A percentile compares a stretch with the other conserved stretches of the same genome.
These are phyloP conservation scores for Callithrix jacchus DNA, from an alignment of 2,113 vertebrate genomes.

Conservation along the genomic window DNA sequence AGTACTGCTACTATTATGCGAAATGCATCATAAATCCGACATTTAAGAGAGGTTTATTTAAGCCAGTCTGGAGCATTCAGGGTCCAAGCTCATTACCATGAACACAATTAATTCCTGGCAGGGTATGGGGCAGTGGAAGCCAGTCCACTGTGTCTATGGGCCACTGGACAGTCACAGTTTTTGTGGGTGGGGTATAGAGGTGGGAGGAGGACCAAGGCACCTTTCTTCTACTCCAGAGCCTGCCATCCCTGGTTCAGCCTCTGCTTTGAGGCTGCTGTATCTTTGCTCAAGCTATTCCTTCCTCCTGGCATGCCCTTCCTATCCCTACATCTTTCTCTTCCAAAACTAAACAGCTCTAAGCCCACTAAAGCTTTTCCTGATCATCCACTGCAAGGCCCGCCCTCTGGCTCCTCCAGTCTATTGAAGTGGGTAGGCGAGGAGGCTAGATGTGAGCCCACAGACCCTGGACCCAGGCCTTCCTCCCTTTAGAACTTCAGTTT, in stretches of 20 bases:
- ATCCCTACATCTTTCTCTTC: neutral
- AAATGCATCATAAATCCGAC: slow-evolving; percentile 61
- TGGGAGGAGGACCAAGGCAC: neutral
- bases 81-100: slow-evolving; percentile 57
- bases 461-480: neutral
- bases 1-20: slow-evolving; percentile 32
- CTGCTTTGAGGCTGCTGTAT: neutral
- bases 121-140: neutral
- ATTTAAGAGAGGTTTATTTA: slow-evolving; percentile 71
- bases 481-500: neutral
- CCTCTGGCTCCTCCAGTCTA: neutral
- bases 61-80: slow-evolving; percentile 48
- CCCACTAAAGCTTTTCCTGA: neutral
- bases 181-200: neutral
- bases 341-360: neutral
- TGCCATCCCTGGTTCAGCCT: neutral
- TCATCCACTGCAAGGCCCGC: neutral
- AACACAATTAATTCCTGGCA: slow-evolving; percentile 72
- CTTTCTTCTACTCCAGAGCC: neutral
- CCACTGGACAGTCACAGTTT: neutral
- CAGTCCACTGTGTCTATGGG: neutral
- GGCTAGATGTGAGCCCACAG: neutral
- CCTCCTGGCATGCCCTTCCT: neutral
- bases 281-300: neutral
- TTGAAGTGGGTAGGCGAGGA: neutral